Conservation (phyloP, 2,888 invertebrate species). For the Anoncus sp. region DNA sequence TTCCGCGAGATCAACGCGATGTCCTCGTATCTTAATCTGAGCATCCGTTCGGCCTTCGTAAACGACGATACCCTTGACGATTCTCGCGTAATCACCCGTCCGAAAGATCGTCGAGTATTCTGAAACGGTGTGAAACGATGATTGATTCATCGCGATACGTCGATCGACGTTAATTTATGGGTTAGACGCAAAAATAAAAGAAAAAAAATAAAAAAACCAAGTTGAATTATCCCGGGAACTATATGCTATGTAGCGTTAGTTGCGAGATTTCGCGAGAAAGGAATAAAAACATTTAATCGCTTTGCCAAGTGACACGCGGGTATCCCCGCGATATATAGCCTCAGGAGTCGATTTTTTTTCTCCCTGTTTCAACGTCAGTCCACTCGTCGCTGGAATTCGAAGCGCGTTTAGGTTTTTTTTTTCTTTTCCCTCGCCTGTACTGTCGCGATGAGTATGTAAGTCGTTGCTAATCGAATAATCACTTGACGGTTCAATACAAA, state of each 20-base stretch:
- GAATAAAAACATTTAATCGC: background rate
- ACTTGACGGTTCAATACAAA: background rate
- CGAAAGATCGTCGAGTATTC: constrained; percentile 90
- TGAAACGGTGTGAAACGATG: constrained; percentile 72
- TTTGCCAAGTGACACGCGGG: background rate
- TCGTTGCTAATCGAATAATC: background rate
- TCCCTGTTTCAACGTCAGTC: background rate
- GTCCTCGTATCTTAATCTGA: constrained; percentile 94
- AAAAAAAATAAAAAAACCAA: too few relatives aligned
- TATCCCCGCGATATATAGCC: too few relatives aligned
- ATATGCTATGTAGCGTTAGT: background rate
- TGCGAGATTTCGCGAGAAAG: constrained; percentile 3
- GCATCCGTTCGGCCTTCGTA: constrained; percentile 94
- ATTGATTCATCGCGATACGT: constrained; percentile 14
- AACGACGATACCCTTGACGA: constrained; percentile 87
- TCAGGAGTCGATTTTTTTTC: too few relatives aligned
- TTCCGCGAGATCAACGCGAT: constrained; percentile 93
- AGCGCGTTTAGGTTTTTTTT: background rate
- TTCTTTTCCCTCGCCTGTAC: background rate
- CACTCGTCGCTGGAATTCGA: constrained; percentile 3
- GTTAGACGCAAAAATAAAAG: background rate
- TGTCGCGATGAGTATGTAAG: background rate
- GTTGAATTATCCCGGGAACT: constrained; percentile 1
- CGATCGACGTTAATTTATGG: background rate
- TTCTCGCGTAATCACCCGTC: constrained; percentile 93